Percentiles rank a stretch among this genome's conserved stretches.
These are phyloP conservation scores for Dicranocentrus wangi DNA, from an alignment of 2,888 invertebrate genomes.

Conservation along the genomic window DNA sequence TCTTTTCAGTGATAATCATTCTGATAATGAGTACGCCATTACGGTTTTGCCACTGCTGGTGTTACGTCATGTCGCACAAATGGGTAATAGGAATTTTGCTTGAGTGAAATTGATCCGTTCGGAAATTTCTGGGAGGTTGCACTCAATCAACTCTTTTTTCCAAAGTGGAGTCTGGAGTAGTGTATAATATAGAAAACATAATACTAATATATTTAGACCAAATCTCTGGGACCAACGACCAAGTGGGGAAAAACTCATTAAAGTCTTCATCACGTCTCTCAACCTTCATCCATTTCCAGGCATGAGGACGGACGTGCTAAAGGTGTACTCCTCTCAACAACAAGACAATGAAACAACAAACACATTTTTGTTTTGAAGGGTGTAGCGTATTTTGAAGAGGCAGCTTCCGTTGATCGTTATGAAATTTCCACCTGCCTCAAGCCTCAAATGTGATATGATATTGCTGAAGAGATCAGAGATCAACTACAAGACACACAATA, in stretches of 20 bases:
- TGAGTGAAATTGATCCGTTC: neutral
- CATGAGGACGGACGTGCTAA: too few relatives aligned
- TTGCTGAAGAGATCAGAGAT: neutral
- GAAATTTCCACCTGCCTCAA: slow-evolving; percentile 6
- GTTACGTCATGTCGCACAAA: slow-evolving; percentile 12
- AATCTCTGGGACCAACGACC: neutral
- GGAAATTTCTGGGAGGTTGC: neutral
- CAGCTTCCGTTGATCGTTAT: slow-evolving; percentile 12
- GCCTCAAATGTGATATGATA: neutral
- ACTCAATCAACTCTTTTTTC: neutral
- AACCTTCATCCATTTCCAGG: neutral
- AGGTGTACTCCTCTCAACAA: too few relatives aligned
- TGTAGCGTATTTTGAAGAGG: slow-evolving; percentile 1
- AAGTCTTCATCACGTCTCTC: slow-evolving; percentile 54
- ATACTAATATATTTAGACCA: too few relatives aligned
- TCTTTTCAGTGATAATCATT: slow-evolving; percentile 56
- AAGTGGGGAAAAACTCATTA: slow-evolving; percentile 40
- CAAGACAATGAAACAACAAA: slow-evolving; percentile 55
- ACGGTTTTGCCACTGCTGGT: slow-evolving; percentile 28
- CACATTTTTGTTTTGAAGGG: slow-evolving; percentile 1
- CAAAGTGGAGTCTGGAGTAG: neutral
- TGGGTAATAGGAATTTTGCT: neutral
- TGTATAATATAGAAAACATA: neutral
- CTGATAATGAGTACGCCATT: slow-evolving; percentile 36
- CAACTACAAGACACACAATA: neutral